A percentile compares a stretch with the other conserved stretches of the same genome.
phyloP scores from a whole-genome alignment of 2,113 vertebrate species.

The Pontoporia blainvillei region DNA sequence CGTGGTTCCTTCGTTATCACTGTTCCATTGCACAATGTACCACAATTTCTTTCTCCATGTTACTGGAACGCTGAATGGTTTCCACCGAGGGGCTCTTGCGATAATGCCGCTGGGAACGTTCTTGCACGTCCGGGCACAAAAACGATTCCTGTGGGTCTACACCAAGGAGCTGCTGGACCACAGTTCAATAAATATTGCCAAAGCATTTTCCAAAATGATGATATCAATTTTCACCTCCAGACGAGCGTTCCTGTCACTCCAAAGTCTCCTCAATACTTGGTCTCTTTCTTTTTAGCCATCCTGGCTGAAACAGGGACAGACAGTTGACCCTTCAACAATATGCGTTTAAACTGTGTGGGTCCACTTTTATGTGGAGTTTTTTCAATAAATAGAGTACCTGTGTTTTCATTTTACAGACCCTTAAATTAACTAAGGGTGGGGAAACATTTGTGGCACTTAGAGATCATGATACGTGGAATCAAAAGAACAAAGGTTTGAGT shows the following conservation, averaged over 20 bases:
- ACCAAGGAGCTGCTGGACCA: background rate
- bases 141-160: background rate
- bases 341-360: too few relatives aligned
- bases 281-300: background rate
- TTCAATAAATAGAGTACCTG: too few relatives aligned
- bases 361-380: too few relatives aligned
- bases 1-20: background rate
- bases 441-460: too few relatives aligned
- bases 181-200: too few relatives aligned
- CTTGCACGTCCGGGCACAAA: too few relatives aligned
- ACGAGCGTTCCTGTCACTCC: background rate
- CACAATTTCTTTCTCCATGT: accelerated
- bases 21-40: accelerated
- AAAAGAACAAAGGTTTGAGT: too few relatives aligned
- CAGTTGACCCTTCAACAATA: too few relatives aligned
- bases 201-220: background rate
- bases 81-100: background rate
- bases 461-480: too few relatives aligned
- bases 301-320: background rate
- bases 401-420: too few relatives aligned
- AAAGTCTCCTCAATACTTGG: background rate
- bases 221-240: background rate
- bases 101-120: too few relatives aligned
- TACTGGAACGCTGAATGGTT: background rate
- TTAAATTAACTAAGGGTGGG: too few relatives aligned